phyloP scores from a whole-genome alignment of 2,888 invertebrate species.

The Pammene aurita region DNA sequence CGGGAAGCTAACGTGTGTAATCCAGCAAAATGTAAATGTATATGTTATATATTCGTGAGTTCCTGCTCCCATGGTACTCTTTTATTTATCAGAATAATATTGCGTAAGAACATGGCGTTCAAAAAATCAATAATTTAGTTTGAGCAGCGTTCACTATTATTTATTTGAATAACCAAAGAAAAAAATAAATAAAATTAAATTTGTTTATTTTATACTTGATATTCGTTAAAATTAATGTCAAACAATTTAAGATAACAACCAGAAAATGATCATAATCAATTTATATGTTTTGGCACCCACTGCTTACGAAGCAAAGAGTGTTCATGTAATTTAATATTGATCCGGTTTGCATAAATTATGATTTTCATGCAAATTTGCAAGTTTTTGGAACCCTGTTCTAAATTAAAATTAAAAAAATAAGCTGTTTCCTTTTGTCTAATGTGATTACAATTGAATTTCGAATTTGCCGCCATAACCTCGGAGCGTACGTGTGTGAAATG shows the following conservation, averaged over 20 bases:
- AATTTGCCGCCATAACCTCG: slow-evolving; percentile 65
- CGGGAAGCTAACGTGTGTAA: slow-evolving; percentile 38
- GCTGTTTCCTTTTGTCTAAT: not conserved
- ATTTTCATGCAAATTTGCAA: not conserved
- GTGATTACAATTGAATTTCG: slow-evolving; percentile 46
- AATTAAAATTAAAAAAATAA: slow-evolving; percentile 4
- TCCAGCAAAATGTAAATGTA: slow-evolving; percentile 30
- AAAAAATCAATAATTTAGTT: slow-evolving; percentile 45
- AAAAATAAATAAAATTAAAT: not conserved
- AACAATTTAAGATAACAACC: too few relatives aligned
- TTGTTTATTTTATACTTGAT: too few relatives aligned
- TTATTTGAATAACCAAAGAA: not conserved
- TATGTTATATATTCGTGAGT: not conserved
- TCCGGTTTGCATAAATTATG: slow-evolving; percentile 26
- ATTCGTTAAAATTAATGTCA: too few relatives aligned
- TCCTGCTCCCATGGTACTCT: not conserved
- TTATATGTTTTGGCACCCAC: not conserved
- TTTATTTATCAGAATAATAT: slow-evolving; percentile 47
- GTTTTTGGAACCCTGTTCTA: not conserved
- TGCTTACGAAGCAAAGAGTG: slow-evolving; percentile 1
- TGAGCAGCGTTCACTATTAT: slow-evolving; percentile 27
- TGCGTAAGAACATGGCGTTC: slow-evolving; percentile 46
- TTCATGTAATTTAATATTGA: slow-evolving; percentile 23
- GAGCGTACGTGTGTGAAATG: slow-evolving; percentile 53
- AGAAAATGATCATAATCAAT: too few relatives aligned